Evolutionary conservation across 1,140 invertebrate species (phyloP), one percentile per base, ranked within the genome.

Genomic region (Tetraneura akinire): DNA sequence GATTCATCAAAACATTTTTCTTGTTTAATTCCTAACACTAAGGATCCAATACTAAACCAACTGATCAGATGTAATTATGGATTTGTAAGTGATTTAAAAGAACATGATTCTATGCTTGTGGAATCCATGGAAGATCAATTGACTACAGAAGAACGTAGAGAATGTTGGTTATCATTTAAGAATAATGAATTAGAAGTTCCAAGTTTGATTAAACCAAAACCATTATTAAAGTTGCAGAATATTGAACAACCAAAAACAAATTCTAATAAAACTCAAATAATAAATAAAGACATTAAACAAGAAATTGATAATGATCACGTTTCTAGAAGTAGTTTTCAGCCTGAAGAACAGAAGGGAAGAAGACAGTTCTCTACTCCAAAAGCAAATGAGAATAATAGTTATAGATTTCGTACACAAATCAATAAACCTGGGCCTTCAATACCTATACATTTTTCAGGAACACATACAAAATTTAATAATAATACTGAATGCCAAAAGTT

Each of bases 91-190:
- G 37, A 78, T 62, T 21, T 78, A 11, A 57, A 78, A 45, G 74
- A 78, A 62, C 74, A 78, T 47, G 74, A 78, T 62, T 78, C 74
- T 0, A 45, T 78, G 53, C 37, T 78, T 62, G 74, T 62, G 26
- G 55, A 62, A 9, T 78, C 74, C 10, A 16, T 78, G 0, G 55
- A 78, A 62, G 49, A 60, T 18, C 74, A 78, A 45, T 47, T 78
- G 37, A 47, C 74, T 5, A 13, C 26, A 26, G 55, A 62, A 47
- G 37, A 78, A 62, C 29, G 37, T 26, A 76, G 45, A 42, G 16
- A 0, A 47, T 1, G 60, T 62, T 78, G 74, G 74, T n/a, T n/a
- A 26, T 23, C 37, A 60, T 78, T 60, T 62, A 78, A 29, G 9
- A 78, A 62, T 16, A 78, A 78, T 5, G 37, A 62, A 26, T 47